Evolutionary conservation across 2,113 vertebrate species (phyloP), one percentile per base, ranked within the genome.

Genomic region (Mesoclemmys tuberculata): DNA sequence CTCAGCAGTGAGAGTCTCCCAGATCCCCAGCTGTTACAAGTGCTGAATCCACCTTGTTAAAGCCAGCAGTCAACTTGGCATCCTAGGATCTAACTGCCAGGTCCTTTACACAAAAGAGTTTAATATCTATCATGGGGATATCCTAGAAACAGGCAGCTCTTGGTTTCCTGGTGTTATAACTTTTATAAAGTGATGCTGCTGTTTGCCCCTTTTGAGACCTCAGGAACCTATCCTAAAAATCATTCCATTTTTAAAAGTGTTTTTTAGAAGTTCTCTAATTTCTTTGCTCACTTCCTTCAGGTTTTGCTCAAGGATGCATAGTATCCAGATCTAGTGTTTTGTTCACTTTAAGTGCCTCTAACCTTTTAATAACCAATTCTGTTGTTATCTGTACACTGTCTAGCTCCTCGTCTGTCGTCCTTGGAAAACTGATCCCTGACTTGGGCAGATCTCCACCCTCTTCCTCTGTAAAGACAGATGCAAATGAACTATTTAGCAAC

Each of bases 381-480:
- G 90, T 48, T 85, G 91, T 98, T 95, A 97, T 97, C 81, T 97
- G 85, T 96, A 88, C 46, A 90, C 87, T 97, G 95, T 94, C 97
- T 98, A 98, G 91, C 90, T 94, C 96, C 93, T 96, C 96, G 93
- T 96, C 96, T 98, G 94, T 74, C 44, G 80, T 96, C 90, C 96
- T 96, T 91, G 90, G 94, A 97, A 98, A 98, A 97, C 94, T 96
- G 95, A 98, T 94, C 89, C 95, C 97, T 97, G 93, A 97, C 93
- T 97, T 93, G 93, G 87, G 71, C 80, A 97, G 94, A 97, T 95
- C 94, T 97, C 93, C 94, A 97, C 85, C 85, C 88, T 97, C 92
- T 95, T 97, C 95, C 94, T 98, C 96, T 96, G 96, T 79, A 98
- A 97, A 97, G 97, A 98, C 92, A 97, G 95, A 98, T 97, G 96